Conservation (phyloP, 2,888 invertebrate genomes). For the Pristionchus fissidentatus region DNA sequence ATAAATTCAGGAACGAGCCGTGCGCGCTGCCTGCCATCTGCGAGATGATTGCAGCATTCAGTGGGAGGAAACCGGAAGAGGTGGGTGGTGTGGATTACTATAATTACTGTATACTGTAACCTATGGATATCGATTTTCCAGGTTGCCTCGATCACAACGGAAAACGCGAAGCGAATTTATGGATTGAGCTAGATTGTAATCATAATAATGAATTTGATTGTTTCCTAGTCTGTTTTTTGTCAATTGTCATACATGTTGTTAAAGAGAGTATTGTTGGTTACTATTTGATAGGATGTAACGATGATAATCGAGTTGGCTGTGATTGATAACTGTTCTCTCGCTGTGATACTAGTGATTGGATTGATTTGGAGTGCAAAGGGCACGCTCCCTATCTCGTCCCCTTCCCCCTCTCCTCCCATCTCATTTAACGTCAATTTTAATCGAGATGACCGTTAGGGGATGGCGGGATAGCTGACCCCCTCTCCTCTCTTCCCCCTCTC, state of each 20-base stretch:
- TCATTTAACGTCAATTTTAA: slow-evolving; percentile 16
- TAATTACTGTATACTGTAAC: neutral
- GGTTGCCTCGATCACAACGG: slow-evolving; percentile 66
- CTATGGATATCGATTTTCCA: slow-evolving; percentile 26
- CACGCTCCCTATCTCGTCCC: neutral
- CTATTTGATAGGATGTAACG: neutral
- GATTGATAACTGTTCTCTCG: slow-evolving; percentile 20
- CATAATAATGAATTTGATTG: too few relatives aligned
- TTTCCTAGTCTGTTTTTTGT: too few relatives aligned
- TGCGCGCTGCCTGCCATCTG: slow-evolving; percentile 92
- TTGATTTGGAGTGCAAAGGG: slow-evolving; percentile 32
- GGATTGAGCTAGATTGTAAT: slow-evolving; percentile 59
- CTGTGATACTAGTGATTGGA: slow-evolving; percentile 21
- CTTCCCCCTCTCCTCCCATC: neutral
- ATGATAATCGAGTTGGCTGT: neutral
- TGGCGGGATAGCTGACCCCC: neutral
- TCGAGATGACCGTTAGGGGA: neutral
- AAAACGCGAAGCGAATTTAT: slow-evolving; percentile 68
- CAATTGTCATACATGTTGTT: too few relatives aligned
- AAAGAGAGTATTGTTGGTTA: neutral
- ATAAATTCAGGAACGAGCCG: slow-evolving; percentile 85
- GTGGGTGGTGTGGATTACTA: slow-evolving; percentile 39
- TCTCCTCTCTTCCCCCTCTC: neutral
- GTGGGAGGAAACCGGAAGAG: slow-evolving; percentile 57
- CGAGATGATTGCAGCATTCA: slow-evolving; percentile 92